Percentiles rank a stretch among this genome's conserved stretches.
phyloP scores from a whole-genome alignment of 2,888 invertebrate genomes.

The Temnothorax rugatulus region DNA sequence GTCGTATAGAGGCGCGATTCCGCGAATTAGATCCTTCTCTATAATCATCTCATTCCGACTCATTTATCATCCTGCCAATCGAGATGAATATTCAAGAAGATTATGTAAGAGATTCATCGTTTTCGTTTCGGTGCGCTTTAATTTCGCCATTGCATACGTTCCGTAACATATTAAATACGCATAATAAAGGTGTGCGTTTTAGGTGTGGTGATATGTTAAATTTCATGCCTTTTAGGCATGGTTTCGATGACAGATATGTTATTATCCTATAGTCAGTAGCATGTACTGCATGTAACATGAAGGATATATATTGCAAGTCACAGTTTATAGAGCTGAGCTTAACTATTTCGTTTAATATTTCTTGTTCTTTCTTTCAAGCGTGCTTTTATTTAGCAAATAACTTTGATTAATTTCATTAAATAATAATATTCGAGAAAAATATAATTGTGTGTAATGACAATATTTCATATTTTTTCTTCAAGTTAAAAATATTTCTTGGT shows the following conservation, averaged over 20 bases:
- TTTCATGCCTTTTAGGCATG: conserved; percentile 35
- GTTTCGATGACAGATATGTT: conserved; percentile 27
- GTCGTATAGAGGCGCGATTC: background rate
- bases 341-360: conserved; percentile 6
- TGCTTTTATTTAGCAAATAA: background rate
- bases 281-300: background rate
- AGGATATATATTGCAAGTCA: background rate
- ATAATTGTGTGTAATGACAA: background rate
- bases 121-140: conserved; percentile 37
- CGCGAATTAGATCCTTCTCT: conserved; percentile 47
- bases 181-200: conserved; percentile 35
- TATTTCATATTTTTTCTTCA: background rate
- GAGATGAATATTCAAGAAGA: conserved; percentile 66
- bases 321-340: background rate
- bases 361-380: background rate
- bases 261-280: background rate
- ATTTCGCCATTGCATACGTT: conserved; percentile 40
- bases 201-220: conserved; percentile 16
- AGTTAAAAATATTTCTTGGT: background rate
- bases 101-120: conserved; percentile 41
- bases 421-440: background rate
- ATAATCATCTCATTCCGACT: conserved; percentile 62
- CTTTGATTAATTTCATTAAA: background rate
- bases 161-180: conserved; percentile 27
- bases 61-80: conserved; percentile 52